Evolutionary conservation across 2,113 vertebrate genomes (phyloP).

Genomic region (Poecile atricapillus): DNA sequence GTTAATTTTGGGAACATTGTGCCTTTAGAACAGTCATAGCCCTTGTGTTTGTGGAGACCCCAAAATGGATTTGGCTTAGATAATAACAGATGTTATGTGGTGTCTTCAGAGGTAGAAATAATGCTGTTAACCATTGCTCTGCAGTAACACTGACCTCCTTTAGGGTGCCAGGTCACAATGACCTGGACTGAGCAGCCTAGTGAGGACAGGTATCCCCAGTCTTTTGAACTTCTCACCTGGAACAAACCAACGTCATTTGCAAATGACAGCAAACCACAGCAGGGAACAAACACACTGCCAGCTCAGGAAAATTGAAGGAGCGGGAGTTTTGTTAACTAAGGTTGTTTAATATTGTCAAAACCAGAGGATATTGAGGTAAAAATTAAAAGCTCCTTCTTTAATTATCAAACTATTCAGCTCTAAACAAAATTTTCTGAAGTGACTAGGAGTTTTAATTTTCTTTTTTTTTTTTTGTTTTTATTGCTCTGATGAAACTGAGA

Average conservation of each 20-base stretch:
- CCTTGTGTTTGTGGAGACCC: background rate
- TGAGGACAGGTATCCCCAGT: background rate
- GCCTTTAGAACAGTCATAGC: background rate
- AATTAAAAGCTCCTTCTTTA: background rate
- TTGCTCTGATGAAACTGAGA: background rate
- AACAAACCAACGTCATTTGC: rapidly evolving
- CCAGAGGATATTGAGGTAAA: background rate
- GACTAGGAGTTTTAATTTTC: background rate
- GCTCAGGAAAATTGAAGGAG: background rate
- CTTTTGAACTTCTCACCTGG: background rate
- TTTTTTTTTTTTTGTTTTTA: background rate
- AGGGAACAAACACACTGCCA: background rate
- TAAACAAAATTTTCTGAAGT: background rate
- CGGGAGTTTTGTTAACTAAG: background rate
- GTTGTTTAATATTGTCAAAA: background rate
- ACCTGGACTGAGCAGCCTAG: background rate
- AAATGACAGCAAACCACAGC: background rate
- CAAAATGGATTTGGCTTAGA: background rate
- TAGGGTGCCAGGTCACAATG: background rate
- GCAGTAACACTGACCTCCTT: background rate
- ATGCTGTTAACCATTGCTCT: background rate
- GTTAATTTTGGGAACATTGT: background rate
- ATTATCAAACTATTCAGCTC: background rate
- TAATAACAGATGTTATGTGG: background rate
- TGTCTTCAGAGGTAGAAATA: background rate